Evolutionary conservation across 2,113 vertebrate genomes (phyloP).

Genomic region (Protomyctophum bolini): DNA sequence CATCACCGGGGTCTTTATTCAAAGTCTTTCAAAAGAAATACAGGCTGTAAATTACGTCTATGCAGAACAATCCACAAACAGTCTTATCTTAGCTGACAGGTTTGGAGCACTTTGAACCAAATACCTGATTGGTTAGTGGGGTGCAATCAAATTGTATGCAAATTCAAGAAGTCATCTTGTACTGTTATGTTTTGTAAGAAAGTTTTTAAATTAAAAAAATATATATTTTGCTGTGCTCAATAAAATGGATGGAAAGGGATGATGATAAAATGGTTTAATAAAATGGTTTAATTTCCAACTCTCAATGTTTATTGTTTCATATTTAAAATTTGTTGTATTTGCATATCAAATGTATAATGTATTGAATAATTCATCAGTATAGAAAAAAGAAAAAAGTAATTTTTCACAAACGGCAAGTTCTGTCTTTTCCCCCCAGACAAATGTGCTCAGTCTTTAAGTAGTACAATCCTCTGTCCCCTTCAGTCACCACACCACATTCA

Average conservation of each 20-base stretch:
- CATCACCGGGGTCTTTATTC: slow-evolving; percentile 10
- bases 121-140: background rate
- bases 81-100: slow-evolving; percentile 1
- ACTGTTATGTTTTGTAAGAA: slow-evolving; percentile 7
- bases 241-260: slow-evolving; percentile 10
- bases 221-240: slow-evolving; percentile 6
- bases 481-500: slow-evolving; percentile 28
- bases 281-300: background rate
- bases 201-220: slow-evolving; percentile 6
- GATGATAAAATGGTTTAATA: background rate
- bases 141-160: slow-evolving; percentile 13
- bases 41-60: background rate
- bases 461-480: slow-evolving; percentile 7
- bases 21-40: background rate
- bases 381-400: background rate
- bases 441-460: background rate
- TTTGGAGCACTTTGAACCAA: slow-evolving; percentile 49
- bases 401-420: slow-evolving; percentile 2
- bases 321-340: slow-evolving; percentile 10
- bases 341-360: background rate
- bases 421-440: background rate
- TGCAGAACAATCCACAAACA: background rate
- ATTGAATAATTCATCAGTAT: background rate
- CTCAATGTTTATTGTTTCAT: slow-evolving; percentile 8
- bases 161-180: background rate